Base-by-base conservation (phyloP, 2,888 invertebrate species). In the Cheilosia vernalis region DNA sequence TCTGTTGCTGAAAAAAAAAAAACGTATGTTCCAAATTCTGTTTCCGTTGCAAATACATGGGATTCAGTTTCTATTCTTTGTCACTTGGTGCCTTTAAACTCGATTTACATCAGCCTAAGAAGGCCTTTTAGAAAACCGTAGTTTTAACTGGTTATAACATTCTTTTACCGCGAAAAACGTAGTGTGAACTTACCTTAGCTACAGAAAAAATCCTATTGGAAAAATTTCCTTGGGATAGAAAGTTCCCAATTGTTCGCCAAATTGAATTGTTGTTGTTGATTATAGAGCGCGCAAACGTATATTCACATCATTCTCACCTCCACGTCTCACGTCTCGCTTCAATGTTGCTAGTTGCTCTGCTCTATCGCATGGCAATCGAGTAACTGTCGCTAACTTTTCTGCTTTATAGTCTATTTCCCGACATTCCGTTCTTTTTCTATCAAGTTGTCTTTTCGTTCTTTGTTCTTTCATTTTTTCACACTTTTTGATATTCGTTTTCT, bases 371-470 rank as follows among this genome's bases (percentile, higher is more conserved):
- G 30, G n/a, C 19, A 74, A 10, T 33, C 24, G 9, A 30, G 1
- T 2, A 30, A 30, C 27, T 5, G 27, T 27, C 6, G 27, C 0
- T 6, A 7, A 55, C 37, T 37, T 37, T 37, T 37, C 10, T 13
- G 37, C 30, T 10, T 33, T 37, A 13, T 7, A 9, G 40, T 40
- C 58, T 37, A 51, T 17, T 44, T 55, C 17, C 44, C 27, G 9
- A 2, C n/a, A n/a, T n/a, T n/a, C n/a, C n/a, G 1, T 21, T 30
- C 9, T 30, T 30, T 19, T 24, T 53, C 55, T 44, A n/a, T 30
- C 6, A 69, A 47, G 42, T 55, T 51, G 21, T 47, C 77, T 55
- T n/a, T 10, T 55, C 44, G 17, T 60, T 15, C 13, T 51, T 61
- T 40, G 2, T 27, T 27, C 27, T 21, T 21, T 40, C 24, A 13